Conservation (phyloP, 1,140 invertebrate genomes). For the Calliphora vicina region DNA sequence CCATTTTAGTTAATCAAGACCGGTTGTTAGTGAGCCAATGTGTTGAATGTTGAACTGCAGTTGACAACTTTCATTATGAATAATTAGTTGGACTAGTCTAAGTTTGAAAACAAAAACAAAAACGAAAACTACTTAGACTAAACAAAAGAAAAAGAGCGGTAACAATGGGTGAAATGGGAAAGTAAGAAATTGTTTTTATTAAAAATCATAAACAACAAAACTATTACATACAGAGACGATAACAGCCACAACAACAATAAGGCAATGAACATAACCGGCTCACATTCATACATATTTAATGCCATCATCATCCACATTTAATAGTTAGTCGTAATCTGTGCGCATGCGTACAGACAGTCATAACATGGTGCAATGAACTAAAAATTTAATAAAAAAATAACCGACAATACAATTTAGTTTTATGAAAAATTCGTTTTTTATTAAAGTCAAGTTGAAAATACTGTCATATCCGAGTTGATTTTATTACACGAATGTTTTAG, state of each 20-base stretch:
- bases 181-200: neutral
- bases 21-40: neutral
- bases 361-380: neutral
- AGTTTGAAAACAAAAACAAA: neutral
- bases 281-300: neutral
- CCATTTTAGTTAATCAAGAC: neutral
- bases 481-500: too few relatives aligned
- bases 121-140: neutral
- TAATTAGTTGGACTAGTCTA: neutral
- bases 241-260: neutral
- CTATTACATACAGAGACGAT: neutral
- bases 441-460: too few relatives aligned
- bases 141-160: neutral
- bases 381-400: neutral
- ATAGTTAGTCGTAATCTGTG: neutral
- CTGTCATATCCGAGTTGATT: too few relatives aligned
- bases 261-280: neutral
- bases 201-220: neutral
- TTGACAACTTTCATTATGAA: constrained; percentile 10
- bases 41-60: neutral
- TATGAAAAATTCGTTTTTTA: too few relatives aligned
- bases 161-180: constrained; percentile 9
- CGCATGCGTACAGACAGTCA: neutral
- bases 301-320: neutral
- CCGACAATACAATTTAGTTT: too few relatives aligned